phyloP scores from a whole-genome alignment of 2,888 invertebrate genomes.

The Synanthedon andrenaeformis region DNA sequence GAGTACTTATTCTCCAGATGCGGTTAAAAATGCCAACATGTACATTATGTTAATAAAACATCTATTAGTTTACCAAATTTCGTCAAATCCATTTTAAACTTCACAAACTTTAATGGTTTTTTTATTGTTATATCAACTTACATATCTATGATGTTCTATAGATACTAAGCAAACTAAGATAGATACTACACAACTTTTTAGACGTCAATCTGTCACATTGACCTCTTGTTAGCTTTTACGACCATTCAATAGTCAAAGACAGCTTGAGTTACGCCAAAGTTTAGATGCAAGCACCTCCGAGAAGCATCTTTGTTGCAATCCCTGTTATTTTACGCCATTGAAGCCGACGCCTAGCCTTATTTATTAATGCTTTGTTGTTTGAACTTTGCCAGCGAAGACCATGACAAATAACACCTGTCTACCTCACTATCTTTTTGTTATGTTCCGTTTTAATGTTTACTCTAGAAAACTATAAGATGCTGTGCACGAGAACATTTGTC shows the following conservation, averaged over 20 bases:
- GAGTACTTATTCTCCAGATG: too few relatives aligned
- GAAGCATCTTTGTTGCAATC: constrained; percentile 11
- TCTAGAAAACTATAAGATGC: constrained; percentile 30
- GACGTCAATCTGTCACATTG: constrained; percentile 10
- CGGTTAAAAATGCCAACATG: too few relatives aligned
- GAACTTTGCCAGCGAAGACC: constrained; percentile 35
- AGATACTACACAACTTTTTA: background rate
- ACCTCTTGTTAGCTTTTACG: constrained; percentile 13
- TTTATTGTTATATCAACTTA: background rate
- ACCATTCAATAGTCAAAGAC: constrained; percentile 13
- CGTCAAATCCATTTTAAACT: too few relatives aligned
- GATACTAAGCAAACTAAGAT: background rate
- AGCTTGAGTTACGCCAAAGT: constrained; percentile 14
- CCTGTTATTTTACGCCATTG: constrained; percentile 44
- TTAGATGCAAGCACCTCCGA: background rate
- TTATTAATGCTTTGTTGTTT: constrained; percentile 29
- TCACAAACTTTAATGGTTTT: too few relatives aligned
- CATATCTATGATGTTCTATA: background rate
- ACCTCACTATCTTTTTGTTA: constrained; percentile 13
- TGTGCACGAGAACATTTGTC: constrained; percentile 28
- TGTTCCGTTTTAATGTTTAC: constrained; percentile 25
- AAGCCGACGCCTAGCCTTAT: constrained; percentile 28
- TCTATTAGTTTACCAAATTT: too few relatives aligned
- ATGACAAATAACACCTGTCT: constrained; percentile 38
- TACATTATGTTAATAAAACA: too few relatives aligned